A percentile compares a stretch with the other conserved stretches of the same genome.
Evolutionary conservation across 2,113 vertebrate genomes (phyloP).

Genomic region (Antennarius striatus): DNA sequence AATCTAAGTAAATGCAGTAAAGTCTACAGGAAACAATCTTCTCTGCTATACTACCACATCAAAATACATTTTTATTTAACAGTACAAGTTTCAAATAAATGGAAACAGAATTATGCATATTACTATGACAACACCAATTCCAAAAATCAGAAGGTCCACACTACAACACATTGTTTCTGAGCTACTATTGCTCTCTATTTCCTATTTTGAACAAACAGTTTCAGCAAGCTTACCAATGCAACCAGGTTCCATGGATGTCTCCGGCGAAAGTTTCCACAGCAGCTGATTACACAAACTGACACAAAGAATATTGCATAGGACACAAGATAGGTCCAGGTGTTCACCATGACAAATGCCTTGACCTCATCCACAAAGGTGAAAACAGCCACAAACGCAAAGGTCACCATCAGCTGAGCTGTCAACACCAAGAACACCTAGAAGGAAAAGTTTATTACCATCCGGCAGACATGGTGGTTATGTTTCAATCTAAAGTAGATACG

Average conservation of each 20-base stretch:
- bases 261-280: conserved; percentile 89
- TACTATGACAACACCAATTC: neutral
- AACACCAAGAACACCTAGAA: conserved; percentile 92
- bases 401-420: conserved; percentile 88
- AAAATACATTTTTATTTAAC: neutral
- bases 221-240: conserved; percentile 81
- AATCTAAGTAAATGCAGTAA: neutral
- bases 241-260: conserved; percentile 94
- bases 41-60: neutral
- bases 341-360: conserved; percentile 80
- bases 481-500: too few species aligned
- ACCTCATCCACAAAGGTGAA: conserved; percentile 87
- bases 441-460: neutral
- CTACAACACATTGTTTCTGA: neutral
- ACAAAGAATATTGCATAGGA: conserved; percentile 89
- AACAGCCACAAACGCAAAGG: conserved; percentile 87
- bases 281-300: conserved; percentile 89
- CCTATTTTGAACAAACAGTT: neutral
- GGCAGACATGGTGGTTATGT: neutral
- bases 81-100: neutral
- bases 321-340: conserved; percentile 89
- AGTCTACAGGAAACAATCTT: neutral
- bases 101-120: neutral
- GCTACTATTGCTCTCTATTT: neutral
- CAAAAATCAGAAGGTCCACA: neutral